Percentiles rank a stretch among this genome's conserved stretches.
Evolutionary conservation across 2,888 invertebrate genomes (phyloP).

Genomic region (Amphipoea oculea): DNA sequence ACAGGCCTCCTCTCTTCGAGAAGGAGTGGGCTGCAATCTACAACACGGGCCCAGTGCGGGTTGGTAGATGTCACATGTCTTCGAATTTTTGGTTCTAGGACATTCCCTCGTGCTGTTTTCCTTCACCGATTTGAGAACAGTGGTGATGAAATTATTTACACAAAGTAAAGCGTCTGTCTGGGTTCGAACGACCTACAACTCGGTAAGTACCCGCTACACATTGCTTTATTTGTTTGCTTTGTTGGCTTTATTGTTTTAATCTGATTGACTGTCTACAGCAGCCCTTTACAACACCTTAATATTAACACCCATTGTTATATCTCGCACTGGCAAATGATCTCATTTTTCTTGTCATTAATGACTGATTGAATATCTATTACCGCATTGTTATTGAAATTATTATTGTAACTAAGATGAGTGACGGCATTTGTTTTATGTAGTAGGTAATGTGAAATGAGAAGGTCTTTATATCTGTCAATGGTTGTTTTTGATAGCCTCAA

Average conservation of each 20-base stretch:
- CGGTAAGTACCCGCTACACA: not conserved
- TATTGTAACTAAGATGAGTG: not conserved
- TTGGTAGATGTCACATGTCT: not conserved
- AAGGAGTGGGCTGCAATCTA: not conserved
- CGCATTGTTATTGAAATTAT: not conserved
- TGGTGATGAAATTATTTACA: no score
- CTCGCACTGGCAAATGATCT: conserved; percentile 10
- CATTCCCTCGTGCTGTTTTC: not conserved
- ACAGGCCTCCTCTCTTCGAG: not conserved
- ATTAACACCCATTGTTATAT: conserved; percentile 3
- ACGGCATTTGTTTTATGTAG: not conserved
- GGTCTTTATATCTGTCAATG: not conserved
- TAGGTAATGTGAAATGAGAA: not conserved
- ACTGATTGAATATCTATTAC: not conserved
- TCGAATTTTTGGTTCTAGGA: not conserved
- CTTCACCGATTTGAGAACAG: not conserved
- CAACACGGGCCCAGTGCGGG: not conserved
- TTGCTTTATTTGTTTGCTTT: no score
- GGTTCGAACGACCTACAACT: not conserved
- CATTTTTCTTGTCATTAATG: not conserved
- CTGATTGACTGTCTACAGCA: not conserved
- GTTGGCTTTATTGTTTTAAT: not conserved
- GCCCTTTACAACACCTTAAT: not conserved
- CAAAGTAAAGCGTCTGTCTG: not conserved
- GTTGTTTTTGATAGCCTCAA: not conserved